These are phyloP conservation scores for Apotomis capreana DNA, from an alignment of 2,888 invertebrate species.

Conservation along the genomic window DNA sequence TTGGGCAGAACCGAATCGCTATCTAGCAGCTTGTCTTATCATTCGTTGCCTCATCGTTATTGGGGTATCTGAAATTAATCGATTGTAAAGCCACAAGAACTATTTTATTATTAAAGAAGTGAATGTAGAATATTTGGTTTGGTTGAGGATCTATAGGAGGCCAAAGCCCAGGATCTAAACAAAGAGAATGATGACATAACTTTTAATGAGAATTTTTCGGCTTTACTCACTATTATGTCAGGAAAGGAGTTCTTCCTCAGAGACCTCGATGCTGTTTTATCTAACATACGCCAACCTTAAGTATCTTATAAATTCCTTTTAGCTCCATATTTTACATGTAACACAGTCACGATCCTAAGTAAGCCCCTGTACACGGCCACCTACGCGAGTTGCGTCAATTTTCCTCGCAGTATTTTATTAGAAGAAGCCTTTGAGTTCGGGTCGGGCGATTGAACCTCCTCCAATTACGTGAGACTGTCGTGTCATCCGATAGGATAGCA, in stretches of 20 bases:
- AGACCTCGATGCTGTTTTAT: no score
- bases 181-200: no score
- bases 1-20: constrained; percentile 10
- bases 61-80: constrained; percentile 3
- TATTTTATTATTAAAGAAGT: no score
- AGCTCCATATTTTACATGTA: neutral
- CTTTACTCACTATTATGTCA: no score
- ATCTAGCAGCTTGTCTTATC: constrained; percentile 1
- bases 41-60: neutral
- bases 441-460: constrained; percentile 13
- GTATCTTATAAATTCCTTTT: neutral
- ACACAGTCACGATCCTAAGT: neutral
- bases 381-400: neutral
- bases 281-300: neutral
- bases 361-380: neutral
- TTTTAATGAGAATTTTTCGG: no score
- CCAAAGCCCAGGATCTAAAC: no score
- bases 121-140: no score
- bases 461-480: constrained; percentile 31
- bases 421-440: constrained; percentile 14
- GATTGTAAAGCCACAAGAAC: neutral
- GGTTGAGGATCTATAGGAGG: no score
- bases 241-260: no score
- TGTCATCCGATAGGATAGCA: constrained; percentile 43
- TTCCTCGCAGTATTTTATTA: constrained; percentile 7